phyloP scores from a whole-genome alignment of 2,888 invertebrate species.

The Chrysolina oricalcia region DNA sequence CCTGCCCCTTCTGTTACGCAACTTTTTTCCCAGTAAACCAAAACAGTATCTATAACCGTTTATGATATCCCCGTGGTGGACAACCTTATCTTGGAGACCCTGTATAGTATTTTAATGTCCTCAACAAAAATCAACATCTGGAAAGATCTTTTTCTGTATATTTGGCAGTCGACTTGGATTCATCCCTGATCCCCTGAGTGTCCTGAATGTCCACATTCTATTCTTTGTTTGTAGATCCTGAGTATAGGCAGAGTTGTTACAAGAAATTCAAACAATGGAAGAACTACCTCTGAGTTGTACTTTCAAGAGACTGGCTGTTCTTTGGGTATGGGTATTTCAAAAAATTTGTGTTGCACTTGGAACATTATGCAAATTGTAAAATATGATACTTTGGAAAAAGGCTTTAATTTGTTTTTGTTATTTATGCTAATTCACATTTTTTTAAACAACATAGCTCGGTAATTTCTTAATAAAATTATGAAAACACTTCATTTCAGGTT shows the following conservation, averaged over 20 bases:
- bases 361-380: conserved; percentile 35
- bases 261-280: conserved; percentile 49
- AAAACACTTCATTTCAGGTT: not conserved
- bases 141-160: not conserved
- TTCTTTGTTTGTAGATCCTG: conserved; percentile 46
- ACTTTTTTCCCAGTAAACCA: no score
- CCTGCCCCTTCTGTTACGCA: no score
- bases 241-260: conserved; percentile 45
- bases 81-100: no score
- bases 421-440: conserved; percentile 20
- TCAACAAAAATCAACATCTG: not conserved
- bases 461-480: conserved; percentile 47
- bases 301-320: conserved; percentile 32
- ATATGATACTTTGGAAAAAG: conserved; percentile 1
- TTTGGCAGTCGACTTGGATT: not conserved
- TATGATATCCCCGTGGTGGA: no score
- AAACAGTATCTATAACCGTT: no score
- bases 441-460: conserved; percentile 39
- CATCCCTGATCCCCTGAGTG: not conserved
- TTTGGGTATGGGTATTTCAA: conserved; percentile 38
- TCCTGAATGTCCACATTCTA: not conserved
- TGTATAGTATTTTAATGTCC: not conserved
- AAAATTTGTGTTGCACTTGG: conserved; percentile 40
- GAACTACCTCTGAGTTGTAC: conserved; percentile 50
- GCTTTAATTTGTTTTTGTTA: conserved; percentile 18